phyloP scores from a whole-genome alignment of 2,797 vertebrate genomes.

The Sylvia borin region DNA sequence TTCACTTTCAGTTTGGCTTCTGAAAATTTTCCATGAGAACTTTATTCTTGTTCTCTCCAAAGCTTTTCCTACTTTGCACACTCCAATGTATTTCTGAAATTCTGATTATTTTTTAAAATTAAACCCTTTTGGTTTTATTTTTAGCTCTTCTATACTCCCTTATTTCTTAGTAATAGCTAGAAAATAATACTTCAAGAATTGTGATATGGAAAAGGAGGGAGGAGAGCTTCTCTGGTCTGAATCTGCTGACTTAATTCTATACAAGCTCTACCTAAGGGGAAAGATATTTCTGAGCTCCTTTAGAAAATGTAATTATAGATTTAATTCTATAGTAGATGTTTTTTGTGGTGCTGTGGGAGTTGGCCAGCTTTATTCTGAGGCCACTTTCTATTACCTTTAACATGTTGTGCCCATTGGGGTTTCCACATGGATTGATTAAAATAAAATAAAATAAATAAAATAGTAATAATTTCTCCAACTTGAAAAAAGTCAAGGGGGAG shows the following conservation, averaged over 20 bases:
- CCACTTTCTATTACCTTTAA: not conserved
- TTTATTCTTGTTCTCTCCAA: not conserved
- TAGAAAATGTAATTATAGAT: slow-evolving; percentile 40
- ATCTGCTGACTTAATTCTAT: slow-evolving; percentile 14
- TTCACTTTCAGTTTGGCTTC: not conserved
- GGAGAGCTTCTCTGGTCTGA: not conserved
- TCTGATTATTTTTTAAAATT: not conserved
- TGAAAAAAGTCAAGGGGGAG: not conserved
- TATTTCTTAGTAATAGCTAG: not conserved
- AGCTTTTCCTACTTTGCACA: not conserved
- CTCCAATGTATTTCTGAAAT: not conserved
- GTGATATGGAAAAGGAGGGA: not conserved
- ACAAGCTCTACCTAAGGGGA: not conserved
- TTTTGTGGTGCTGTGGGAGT: not conserved
- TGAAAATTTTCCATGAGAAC: not conserved
- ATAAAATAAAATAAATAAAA: not conserved
- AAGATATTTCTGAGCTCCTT: slow-evolving; percentile 9
- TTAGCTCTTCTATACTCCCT: not conserved
- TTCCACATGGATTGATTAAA: not conserved
- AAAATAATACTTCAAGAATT: not conserved
- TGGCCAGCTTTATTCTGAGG: not conserved
- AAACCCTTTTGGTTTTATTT: not conserved
- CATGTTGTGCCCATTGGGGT: not conserved
- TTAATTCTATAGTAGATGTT: not conserved
- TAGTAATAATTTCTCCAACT: not conserved